These are phyloP conservation scores for Nebria salina DNA, from an alignment of 2,888 invertebrate species.

Conservation along the genomic window DNA sequence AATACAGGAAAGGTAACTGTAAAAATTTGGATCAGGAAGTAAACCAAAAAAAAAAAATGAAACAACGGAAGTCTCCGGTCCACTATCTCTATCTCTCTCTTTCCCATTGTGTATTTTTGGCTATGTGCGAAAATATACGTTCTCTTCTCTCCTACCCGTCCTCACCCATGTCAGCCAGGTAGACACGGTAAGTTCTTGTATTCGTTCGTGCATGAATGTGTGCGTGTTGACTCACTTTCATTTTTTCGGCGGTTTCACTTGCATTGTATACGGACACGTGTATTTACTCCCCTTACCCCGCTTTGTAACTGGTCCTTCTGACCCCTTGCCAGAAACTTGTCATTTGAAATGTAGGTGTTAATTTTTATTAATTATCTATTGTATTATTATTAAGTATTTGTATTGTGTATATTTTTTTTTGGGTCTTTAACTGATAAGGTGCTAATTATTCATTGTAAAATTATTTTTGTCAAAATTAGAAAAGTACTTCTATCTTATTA, in stretches of 20 bases:
- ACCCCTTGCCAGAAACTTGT: neutral
- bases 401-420: neutral
- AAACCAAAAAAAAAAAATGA: neutral
- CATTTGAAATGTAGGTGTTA: neutral
- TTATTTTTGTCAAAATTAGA: no score
- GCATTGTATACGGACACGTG: slow-evolving; percentile 24
- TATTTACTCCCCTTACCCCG: neutral
- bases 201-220: slow-evolving; percentile 15
- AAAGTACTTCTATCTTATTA: no score
- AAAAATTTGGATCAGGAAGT: neutral
- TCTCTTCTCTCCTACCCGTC: neutral
- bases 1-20: neutral
- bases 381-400: neutral
- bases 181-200: neutral
- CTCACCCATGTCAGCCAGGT: neutral
- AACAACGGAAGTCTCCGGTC: neutral
- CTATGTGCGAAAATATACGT: neutral
- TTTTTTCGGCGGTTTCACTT: slow-evolving; percentile 46
- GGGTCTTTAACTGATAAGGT: neutral
- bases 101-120: neutral
- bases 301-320: neutral
- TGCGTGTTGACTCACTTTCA: slow-evolving; percentile 44
- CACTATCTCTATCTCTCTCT: neutral
- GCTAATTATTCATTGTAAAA: no score
- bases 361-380: neutral